Percentiles rank a stretch among this genome's conserved stretches.
These are phyloP conservation scores for Drosophila heteroneura DNA, from an alignment of 2,888 invertebrate genomes.

Conservation along the genomic window DNA sequence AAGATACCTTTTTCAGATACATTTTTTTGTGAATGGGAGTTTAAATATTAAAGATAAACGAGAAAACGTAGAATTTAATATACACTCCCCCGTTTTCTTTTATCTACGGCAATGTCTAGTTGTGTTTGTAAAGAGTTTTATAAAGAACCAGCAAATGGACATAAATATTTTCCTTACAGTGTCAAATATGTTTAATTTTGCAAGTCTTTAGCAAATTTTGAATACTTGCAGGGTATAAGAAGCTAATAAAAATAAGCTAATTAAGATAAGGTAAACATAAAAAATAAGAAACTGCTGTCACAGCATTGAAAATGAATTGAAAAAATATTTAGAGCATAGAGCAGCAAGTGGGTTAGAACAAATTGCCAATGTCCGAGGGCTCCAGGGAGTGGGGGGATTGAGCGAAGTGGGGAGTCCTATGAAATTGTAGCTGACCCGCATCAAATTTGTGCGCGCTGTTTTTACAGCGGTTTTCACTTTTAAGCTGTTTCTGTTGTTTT, in stretches of 20 bases:
- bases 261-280: conserved; percentile 47
- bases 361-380: conserved; percentile 35
- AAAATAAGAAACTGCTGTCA: conserved; percentile 41
- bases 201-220: neutral
- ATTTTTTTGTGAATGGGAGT: neutral
- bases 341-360: conserved; percentile 55
- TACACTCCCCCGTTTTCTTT: accelerated
- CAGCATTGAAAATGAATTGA: conserved; percentile 46
- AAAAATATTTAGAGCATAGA: conserved; percentile 57
- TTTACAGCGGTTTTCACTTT: conserved; percentile 4
- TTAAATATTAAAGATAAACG: neutral
- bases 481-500: neutral
- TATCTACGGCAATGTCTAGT: neutral
- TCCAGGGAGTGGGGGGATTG: neutral
- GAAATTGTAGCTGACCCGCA: conserved; percentile 49
- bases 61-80: neutral
- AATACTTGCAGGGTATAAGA: neutral
- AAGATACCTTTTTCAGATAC: neutral
- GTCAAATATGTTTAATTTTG: neutral
- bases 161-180: neutral
- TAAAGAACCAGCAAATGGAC: neutral
- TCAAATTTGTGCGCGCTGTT: conserved; percentile 37
- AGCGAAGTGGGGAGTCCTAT: neutral
- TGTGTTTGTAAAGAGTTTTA: neutral
- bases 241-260: conserved; percentile 40